Evolutionary conservation across 2,113 vertebrate genomes (phyloP).

Genomic region (Aleadryas rufinucha): DNA sequence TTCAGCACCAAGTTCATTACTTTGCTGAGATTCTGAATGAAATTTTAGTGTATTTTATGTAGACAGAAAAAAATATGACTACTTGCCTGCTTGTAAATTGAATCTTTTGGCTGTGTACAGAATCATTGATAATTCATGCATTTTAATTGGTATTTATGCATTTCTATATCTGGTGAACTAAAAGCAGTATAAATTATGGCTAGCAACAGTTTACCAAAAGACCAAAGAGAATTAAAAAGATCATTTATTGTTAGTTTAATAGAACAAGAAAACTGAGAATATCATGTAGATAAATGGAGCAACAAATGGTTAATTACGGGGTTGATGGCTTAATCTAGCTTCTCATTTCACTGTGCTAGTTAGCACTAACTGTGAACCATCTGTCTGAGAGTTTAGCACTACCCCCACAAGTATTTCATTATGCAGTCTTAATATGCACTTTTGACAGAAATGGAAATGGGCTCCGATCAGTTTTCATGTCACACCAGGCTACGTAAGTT

Average conservation of each 20-base stretch:
- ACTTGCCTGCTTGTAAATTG: neutral
- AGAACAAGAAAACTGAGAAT: slow-evolving; percentile 26
- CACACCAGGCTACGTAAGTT: slow-evolving; percentile 41
- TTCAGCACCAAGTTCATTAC: neutral
- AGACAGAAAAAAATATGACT: neutral
- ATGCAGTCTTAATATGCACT: slow-evolving; percentile 57
- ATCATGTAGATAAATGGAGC: slow-evolving; percentile 36
- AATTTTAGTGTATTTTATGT: neutral
- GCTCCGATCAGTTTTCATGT: slow-evolving; percentile 56
- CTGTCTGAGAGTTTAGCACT: slow-evolving; percentile 66
- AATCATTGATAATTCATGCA: slow-evolving; percentile 19
- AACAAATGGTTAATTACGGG: slow-evolving; percentile 68
- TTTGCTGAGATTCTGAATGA: neutral
- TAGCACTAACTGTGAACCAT: slow-evolving; percentile 67
- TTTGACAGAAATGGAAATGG: slow-evolving; percentile 62
- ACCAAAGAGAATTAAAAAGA: slow-evolving; percentile 4
- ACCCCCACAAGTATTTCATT: slow-evolving; percentile 65
- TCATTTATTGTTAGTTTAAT: slow-evolving; percentile 32
- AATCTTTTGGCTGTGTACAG: neutral
- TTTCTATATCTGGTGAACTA: slow-evolving; percentile 20
- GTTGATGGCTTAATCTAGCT: slow-evolving; percentile 66
- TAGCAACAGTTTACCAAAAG: neutral
- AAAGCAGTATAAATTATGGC: slow-evolving; percentile 20
- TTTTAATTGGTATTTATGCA: slow-evolving; percentile 34
- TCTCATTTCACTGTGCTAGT: slow-evolving; percentile 64